These are phyloP conservation scores for Sympetrum striolatum DNA, from an alignment of 2,888 invertebrate genomes.

Conservation along the genomic window DNA sequence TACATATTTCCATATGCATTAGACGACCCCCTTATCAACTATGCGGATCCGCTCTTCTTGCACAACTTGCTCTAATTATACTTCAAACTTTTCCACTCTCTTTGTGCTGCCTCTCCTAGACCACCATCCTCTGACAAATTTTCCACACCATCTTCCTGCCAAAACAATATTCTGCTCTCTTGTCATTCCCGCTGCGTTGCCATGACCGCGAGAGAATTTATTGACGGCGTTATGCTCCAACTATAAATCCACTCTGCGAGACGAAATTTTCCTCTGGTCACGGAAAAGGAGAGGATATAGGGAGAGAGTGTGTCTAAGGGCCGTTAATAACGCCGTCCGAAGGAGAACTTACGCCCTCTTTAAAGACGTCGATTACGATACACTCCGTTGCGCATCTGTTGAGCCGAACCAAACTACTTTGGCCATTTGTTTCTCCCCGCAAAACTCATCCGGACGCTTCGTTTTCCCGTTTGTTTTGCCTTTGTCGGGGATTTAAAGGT, in stretches of 20 bases:
- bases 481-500: neutral
- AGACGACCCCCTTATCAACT: too few species aligned
- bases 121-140: neutral
- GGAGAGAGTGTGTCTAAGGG: neutral
- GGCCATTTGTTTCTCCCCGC: neutral
- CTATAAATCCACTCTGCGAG: neutral
- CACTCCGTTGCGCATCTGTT: neutral
- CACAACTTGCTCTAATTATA: too few species aligned
- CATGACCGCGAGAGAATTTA: neutral
- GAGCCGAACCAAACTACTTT: neutral
- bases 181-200: neutral
- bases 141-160: neutral
- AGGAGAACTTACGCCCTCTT: neutral
- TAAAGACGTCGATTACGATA: neutral
- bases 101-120: neutral
- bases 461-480: neutral
- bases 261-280: neutral
- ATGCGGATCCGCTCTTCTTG: too few species aligned
- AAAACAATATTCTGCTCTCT: neutral
- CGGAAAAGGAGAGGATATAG: neutral
- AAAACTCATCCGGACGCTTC: neutral
- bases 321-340: neutral
- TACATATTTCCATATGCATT: too few species aligned
- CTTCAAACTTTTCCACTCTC: neutral
- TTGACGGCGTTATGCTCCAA: neutral